A percentile compares a stretch with the other conserved stretches of the same genome.
phyloP scores from a whole-genome alignment of 1,140 invertebrate genomes.

The Drosophila kohkoa region DNA sequence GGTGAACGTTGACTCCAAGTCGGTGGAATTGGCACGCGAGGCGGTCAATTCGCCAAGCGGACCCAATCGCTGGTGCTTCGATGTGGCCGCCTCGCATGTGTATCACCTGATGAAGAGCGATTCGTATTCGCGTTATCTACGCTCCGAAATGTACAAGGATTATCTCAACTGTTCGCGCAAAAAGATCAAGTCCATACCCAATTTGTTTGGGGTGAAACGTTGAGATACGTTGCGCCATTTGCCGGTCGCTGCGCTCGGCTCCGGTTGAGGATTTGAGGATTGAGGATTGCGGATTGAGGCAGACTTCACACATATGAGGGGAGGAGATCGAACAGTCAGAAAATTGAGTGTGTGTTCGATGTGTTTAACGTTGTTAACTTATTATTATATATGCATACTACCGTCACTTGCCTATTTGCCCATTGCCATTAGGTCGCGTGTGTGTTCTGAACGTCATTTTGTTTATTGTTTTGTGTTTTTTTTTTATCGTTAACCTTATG shows the following conservation, averaged over 20 bases:
- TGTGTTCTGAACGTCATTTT: constrained; percentile 52
- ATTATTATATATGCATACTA: constrained; percentile 34
- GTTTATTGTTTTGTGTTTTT: constrained; percentile 36
- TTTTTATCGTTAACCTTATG: constrained; percentile 43
- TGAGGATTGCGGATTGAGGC: background rate
- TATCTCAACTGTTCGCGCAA: constrained; percentile 98
- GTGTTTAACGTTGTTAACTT: constrained; percentile 60
- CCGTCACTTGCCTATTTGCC: constrained; percentile 26
- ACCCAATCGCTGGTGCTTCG: constrained; percentile 97
- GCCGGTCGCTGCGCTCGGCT: constrained; percentile 49
- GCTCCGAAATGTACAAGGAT: constrained; percentile 99
- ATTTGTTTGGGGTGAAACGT: constrained; percentile 84
- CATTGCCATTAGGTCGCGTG: constrained; percentile 66
- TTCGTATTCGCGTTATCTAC: constrained; percentile 98
- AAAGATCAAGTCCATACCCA: constrained; percentile 90
- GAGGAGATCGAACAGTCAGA: background rate
- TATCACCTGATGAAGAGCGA: constrained; percentile 99
- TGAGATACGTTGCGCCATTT: constrained; percentile 70
- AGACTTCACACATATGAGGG: background rate
- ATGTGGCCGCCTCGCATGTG: constrained; percentile 98
- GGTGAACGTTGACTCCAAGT: constrained; percentile 96
- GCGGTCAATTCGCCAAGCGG: constrained; percentile 84
- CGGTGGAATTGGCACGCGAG: constrained; percentile 83
- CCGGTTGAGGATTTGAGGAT: constrained; percentile 10
- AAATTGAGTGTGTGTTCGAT: constrained; percentile 13